Percentiles rank a stretch among this genome's conserved stretches.
These are phyloP conservation scores for Chloropsis cyanopogon DNA, from an alignment of 2,113 vertebrate species.

Conservation along the genomic window DNA sequence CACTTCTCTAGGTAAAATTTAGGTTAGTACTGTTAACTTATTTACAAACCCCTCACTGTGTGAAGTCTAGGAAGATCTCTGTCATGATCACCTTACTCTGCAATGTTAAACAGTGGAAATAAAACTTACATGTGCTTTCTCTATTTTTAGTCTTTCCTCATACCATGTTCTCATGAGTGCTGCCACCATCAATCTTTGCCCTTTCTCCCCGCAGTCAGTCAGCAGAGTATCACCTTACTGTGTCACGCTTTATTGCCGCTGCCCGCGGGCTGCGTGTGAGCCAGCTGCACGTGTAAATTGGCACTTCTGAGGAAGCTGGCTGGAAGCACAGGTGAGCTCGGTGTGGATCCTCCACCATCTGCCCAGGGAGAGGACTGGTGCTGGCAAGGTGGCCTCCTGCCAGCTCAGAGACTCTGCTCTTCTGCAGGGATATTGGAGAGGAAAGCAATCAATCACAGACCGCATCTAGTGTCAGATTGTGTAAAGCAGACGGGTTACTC, in stretches of 20 bases:
- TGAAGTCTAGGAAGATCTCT: not conserved
- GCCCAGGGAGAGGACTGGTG: fast-evolving
- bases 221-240: not conserved
- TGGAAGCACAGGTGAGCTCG: not conserved
- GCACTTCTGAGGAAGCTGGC: not conserved
- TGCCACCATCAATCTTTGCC: not conserved
- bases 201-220: not conserved
- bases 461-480: fast-evolving
- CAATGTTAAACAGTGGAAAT: not conserved
- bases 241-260: not conserved
- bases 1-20: not conserved
- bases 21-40: not conserved
- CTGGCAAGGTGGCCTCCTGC: not conserved
- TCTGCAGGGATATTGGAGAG: fast-evolving
- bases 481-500: not conserved
- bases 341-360: not conserved
- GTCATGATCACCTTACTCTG: not conserved
- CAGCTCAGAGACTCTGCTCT: not conserved
- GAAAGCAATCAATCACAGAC: not conserved
- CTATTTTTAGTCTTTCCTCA: slow-evolving; percentile 49
- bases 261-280: not conserved
- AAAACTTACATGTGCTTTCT: not conserved
- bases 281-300: not conserved
- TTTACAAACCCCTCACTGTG: not conserved
- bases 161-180: not conserved